Conservation (phyloP, 1,140 invertebrate genomes). For the Calephelis virginiensis region DNA sequence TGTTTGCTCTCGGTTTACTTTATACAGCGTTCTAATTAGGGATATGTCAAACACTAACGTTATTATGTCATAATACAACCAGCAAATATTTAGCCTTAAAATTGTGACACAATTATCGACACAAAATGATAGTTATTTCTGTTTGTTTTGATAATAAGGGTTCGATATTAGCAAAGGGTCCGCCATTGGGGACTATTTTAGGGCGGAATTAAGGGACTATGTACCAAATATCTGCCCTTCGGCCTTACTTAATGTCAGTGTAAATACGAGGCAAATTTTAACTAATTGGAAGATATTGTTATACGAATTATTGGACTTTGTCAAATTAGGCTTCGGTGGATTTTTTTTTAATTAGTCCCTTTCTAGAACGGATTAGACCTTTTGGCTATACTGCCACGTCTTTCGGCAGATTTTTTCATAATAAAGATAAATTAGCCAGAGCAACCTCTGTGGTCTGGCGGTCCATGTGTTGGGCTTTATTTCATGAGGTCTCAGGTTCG, state of each 20-base stretch:
- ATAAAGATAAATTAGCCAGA: no score
- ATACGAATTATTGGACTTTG: background rate
- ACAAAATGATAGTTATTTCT: constrained; percentile 3
- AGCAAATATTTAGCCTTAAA: background rate
- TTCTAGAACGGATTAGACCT: no score
- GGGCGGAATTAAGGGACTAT: constrained; percentile 13
- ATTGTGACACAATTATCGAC: constrained; percentile 6
- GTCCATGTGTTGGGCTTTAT: no score
- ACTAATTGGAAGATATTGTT: constrained; percentile 5
- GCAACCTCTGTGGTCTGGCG: no score
- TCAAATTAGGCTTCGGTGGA: no score
- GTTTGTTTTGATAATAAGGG: constrained; percentile 15
- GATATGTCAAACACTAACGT: no score
- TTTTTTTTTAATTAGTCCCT: no score
- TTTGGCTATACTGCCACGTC: no score
- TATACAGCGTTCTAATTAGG: no score
- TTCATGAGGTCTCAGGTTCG: no score
- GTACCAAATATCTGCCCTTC: constrained; percentile 3
- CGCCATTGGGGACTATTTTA: constrained; percentile 5
- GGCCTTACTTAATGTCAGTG: constrained; percentile 5
- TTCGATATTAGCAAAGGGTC: constrained; percentile 13
- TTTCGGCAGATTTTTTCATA: no score
- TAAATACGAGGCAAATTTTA: constrained; percentile 7
- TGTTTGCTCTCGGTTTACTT: background rate
- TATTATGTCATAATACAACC: no score